Evolutionary conservation across 2,113 vertebrate genomes (phyloP), one percentile per base, ranked within the genome.

Genomic region (Ciconia boyciana): DNA sequence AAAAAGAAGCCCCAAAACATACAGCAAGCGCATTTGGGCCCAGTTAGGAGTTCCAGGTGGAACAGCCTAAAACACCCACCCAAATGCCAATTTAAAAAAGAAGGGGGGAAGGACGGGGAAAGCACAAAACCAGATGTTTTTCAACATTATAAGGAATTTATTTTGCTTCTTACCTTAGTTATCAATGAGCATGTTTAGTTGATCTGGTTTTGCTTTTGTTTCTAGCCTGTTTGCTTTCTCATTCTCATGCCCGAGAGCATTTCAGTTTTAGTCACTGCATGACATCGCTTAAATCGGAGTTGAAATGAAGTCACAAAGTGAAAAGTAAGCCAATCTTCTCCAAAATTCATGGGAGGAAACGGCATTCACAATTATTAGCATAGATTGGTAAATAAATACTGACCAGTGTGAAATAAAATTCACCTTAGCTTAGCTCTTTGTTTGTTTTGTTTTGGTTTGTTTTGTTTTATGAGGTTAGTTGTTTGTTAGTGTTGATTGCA

Each of bases 41-140:
- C 51, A 32, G 16, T 51, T 91, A 58, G 25, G 36, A 77, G 58
- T 86, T 90, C 54, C 75, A 79, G 24, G 41, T 77, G 21, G 11
- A 43, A 9, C 39, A 75, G 60, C 21, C 51, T 62, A 58, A 86
- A 51, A 57, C 22, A 74, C 17, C 25, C 18, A 62, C 25, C 16
- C 41, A 21, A 17, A 16, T 46, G 13, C 11, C 52, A 86, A 15
- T 55, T 77, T n/a, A 26, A 64, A 44, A 66, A 41, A 34, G 29
- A 5, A 32, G 17, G 3, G 9, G 7, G 7, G 6, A 1, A 2
- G 3, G 3, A 2, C 39, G 6, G 2, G 3, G 7, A 4, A 39
- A 39, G n/a, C 39, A 49, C 22, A 85, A 29, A 55, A 51, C 7
- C 16, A 70, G 6, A 15, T 86, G 34, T 0, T 83, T 86, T 80